phyloP scores from a whole-genome alignment of 2,888 invertebrate species.

The Sesia apiformis region DNA sequence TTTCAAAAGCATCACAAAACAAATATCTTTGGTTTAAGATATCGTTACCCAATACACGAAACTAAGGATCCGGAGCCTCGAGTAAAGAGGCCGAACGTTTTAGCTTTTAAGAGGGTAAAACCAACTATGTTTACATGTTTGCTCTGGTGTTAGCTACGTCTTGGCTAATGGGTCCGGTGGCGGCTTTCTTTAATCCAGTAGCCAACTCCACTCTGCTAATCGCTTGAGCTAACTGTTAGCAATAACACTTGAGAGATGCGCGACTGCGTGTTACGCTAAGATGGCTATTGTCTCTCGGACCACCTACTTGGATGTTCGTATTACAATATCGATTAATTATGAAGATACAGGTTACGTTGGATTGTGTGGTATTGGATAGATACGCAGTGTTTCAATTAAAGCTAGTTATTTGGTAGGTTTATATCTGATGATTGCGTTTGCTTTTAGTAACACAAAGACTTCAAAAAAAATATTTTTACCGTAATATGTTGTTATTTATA shows the following conservation, averaged over 20 bases:
- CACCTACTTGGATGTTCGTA: background rate
- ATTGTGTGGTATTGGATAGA: background rate
- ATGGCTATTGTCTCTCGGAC: background rate
- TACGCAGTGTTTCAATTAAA: background rate
- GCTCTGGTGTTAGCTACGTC: constrained; percentile 36
- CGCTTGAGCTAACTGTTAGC: constrained; percentile 28
- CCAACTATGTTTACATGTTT: constrained; percentile 45
- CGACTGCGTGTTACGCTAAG: constrained; percentile 18
- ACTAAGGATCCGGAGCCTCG: background rate
- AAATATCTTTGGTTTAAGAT: background rate
- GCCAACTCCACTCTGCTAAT: constrained; percentile 9
- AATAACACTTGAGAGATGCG: constrained; percentile 22
- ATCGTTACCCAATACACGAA: constrained; percentile 4
- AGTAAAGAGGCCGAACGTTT: constrained; percentile 10
- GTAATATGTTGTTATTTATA: background rate
- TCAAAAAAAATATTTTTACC: background rate
- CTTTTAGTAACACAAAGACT: background rate
- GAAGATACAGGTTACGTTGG: background rate
- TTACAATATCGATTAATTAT: background rate
- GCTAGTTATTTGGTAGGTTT: background rate
- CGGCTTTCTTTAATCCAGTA: constrained; percentile 25
- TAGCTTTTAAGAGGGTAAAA: constrained; percentile 30
- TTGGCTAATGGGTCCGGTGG: constrained; percentile 41
- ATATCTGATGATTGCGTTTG: background rate
- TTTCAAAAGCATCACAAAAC: too few species aligned